Conservation (phyloP, 2,113 vertebrate species). For the Clarias macrocephalus region DNA sequence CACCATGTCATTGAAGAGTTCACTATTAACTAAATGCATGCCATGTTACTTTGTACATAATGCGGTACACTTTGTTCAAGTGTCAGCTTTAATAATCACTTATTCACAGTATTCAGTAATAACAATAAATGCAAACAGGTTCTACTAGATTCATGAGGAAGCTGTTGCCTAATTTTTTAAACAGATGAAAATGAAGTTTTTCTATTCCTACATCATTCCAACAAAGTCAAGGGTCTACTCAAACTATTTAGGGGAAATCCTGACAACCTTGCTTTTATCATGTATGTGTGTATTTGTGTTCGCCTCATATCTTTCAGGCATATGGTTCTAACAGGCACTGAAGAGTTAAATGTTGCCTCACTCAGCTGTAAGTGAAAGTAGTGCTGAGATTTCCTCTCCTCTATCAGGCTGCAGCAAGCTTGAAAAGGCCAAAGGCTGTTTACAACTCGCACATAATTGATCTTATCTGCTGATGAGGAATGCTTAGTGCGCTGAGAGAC, state of each 20-base stretch:
- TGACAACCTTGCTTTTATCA: not conserved
- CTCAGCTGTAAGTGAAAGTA: constrained; percentile 38
- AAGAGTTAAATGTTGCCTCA: constrained; percentile 33
- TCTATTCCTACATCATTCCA: not conserved
- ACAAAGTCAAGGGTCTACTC: not conserved
- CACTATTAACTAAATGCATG: not conserved
- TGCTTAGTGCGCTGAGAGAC: constrained; percentile 29
- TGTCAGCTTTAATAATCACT: not conserved
- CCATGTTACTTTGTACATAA: not conserved
- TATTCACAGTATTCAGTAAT: not conserved
- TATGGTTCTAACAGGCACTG: not conserved
- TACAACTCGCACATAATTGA: constrained; percentile 46
- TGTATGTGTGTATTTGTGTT: not conserved
- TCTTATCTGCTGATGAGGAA: constrained; percentile 53
- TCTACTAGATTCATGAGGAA: not conserved
- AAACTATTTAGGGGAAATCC: not conserved
- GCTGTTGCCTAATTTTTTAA: not conserved
- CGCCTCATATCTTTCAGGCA: not conserved
- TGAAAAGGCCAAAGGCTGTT: constrained; percentile 41
- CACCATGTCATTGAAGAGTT: not conserved
- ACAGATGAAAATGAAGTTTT: not conserved
- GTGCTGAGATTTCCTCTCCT: constrained; percentile 63
- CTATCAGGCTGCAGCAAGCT: constrained; percentile 44
- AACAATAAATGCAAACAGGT: not conserved
- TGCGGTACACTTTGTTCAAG: not conserved